These are phyloP conservation scores for Leucoraja erinaceus DNA, from an alignment of 2,113 vertebrate genomes.

Conservation along the genomic window DNA sequence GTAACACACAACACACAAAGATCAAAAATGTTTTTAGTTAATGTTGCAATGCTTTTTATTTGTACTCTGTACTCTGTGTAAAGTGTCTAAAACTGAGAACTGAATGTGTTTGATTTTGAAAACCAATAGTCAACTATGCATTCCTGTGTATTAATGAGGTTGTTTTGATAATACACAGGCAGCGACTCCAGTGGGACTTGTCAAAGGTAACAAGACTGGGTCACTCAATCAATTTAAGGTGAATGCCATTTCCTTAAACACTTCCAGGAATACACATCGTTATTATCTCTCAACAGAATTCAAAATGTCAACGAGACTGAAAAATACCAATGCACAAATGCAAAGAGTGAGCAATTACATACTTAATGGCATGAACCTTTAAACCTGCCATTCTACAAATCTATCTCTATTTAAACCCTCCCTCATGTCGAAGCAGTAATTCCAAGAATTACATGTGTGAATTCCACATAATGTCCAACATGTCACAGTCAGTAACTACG, in stretches of 20 bases:
- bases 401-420: not conserved
- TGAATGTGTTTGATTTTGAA: constrained; percentile 9
- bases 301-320: not conserved
- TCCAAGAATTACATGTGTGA: no score
- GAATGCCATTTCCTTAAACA: constrained; percentile 28
- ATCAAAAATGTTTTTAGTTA: not conserved
- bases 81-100: not conserved
- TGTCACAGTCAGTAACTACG: not conserved
- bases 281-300: not conserved
- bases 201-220: constrained; percentile 32
- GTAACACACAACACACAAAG: not conserved
- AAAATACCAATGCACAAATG: not conserved
- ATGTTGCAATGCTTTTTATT: not conserved
- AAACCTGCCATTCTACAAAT: not conserved
- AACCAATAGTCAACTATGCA: constrained; percentile 9
- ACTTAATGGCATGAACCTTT: not conserved
- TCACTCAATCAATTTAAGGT: constrained; percentile 35
- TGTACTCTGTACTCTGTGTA: not conserved
- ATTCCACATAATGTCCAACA: not conserved
- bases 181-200: constrained; percentile 26
- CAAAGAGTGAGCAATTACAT: not conserved
- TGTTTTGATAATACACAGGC: constrained; percentile 32
- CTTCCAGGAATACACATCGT: constrained; percentile 14
- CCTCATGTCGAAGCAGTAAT: not conserved
- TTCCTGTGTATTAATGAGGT: constrained; percentile 7